Percentiles rank a stretch among this genome's conserved stretches.
These are phyloP conservation scores for Acanthochromis polyacanthus DNA, from an alignment of 2,113 vertebrate species.

Conservation along the genomic window DNA sequence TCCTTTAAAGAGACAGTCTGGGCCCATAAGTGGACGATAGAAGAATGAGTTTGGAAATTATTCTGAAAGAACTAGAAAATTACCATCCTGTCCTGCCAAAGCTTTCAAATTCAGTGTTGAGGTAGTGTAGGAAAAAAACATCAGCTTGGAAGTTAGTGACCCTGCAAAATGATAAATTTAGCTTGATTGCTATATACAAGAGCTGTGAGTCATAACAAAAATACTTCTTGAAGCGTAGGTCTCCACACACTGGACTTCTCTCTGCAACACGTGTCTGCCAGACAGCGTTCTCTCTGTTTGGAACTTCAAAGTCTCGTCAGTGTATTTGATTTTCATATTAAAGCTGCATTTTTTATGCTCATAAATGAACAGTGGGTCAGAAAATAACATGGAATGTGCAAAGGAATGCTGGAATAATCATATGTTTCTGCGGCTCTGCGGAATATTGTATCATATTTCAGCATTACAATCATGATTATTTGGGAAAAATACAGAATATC, in stretches of 20 bases:
- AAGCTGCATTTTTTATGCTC: no score
- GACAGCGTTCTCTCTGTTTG: no score
- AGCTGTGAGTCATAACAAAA: constrained; percentile 42
- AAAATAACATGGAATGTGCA: no score
- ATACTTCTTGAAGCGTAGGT: constrained; percentile 7
- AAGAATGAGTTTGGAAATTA: constrained; percentile 18
- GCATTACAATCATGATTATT: no score
- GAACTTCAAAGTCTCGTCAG: no score
- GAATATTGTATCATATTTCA: no score
- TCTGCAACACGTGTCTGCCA: no score
- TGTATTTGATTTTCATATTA: no score
- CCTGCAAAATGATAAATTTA: constrained; percentile 14
- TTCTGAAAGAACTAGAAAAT: constrained; percentile 34
- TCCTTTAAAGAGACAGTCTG: constrained; percentile 15
- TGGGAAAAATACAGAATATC: no score
- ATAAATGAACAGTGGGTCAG: no score
- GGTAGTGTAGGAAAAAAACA: background rate
- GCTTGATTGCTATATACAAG: constrained; percentile 37
- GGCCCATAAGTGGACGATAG: background rate
- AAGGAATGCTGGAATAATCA: no score
- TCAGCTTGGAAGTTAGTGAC: background rate
- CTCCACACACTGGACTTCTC: background rate
- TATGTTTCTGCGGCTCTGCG: no score
- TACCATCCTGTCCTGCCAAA: background rate
- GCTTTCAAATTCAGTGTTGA: constrained; percentile 9